Evolutionary conservation across 1,140 invertebrate species (phyloP), one percentile per base, ranked within the genome.

Genomic region (Penaeus japonicus): DNA sequence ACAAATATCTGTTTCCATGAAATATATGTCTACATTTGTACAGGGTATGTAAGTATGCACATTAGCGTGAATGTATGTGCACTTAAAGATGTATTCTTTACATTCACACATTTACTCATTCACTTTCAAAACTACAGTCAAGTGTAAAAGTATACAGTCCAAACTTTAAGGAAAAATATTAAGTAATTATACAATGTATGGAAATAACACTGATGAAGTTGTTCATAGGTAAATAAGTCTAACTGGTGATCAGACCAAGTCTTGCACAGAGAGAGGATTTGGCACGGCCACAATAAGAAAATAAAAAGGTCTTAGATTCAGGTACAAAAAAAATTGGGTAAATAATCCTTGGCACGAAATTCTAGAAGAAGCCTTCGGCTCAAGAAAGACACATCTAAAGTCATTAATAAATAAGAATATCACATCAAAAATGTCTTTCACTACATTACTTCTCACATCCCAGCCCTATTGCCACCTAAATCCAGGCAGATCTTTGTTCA

Each of bases 371-470:
- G 87, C 87, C 87, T 89, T 89, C 83, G 87, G 87, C 87, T 89
- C 87, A 89, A 89, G 82, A 89, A 89, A 89, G 87, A 89, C 87
- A 89, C 87, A 88, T 88, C 80, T 70, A 89, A 65, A 89, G 84
- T 89, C 83, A 89, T 84, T 84, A 80, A 85, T 89, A 89, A 89
- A 89, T 85, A 89, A 85, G 75, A 89, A 65, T 89, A 89, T 89
- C 87, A 89, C 87, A 89, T 89, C 73, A 84, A 89, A 88, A 89
- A 84, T 89, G 87, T 89, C 87, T 89, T 89, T 89, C 87, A 89
- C 87, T 89, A 89, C 87, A 89, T 89, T 84, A 88, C 87, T 88
- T 87, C 65, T 89, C 87, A 89, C 87, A 89, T 35, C 84, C 83
- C 87, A 75, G 47, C 55, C 70, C 70, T 32, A 73, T 81, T 73